phyloP scores from a whole-genome alignment of 37 sponge, comb jelly and placozoan species.

The Spongia lamella region DNA sequence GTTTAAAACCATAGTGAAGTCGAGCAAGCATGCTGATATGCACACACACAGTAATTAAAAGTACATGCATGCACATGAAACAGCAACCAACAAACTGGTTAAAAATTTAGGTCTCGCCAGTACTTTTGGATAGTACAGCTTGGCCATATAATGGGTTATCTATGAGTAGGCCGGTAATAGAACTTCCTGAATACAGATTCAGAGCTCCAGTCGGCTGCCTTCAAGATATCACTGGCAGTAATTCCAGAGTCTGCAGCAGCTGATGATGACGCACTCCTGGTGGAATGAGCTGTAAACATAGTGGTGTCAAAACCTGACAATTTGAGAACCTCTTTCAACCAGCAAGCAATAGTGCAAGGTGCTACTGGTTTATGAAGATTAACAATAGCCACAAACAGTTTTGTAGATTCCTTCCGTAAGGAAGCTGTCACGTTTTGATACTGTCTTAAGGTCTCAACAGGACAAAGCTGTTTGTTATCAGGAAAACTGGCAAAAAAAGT shows the following conservation, averaged over 20 bases:
- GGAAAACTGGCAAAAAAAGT: constrained; percentile 21
- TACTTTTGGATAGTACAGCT: constrained; percentile 36
- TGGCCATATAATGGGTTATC: background rate
- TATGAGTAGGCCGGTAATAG: constrained; percentile 28
- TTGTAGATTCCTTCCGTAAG: too few relatives aligned
- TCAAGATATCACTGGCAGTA: constrained; percentile 29
- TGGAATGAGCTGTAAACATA: constrained; percentile 14
- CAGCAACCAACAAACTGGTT: too few relatives aligned
- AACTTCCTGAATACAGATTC: constrained; percentile 42
- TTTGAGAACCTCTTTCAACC: constrained; percentile 10
- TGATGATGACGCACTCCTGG: constrained; percentile 13
- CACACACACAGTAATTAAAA: too few relatives aligned
- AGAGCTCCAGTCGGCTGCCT: constrained; percentile 46
- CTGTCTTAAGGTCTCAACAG: background rate
- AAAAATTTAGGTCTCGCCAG: too few relatives aligned
- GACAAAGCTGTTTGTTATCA: too few relatives aligned
- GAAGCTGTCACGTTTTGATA: constrained; percentile 12
- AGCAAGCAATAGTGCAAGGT: constrained; percentile 6
- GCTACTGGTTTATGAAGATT: too few relatives aligned
- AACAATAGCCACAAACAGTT: too few relatives aligned
- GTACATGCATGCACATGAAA: too few relatives aligned
- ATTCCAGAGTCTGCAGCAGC: constrained; percentile 23
- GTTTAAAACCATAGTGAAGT: too few relatives aligned
- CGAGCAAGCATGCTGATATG: too few relatives aligned
- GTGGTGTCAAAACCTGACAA: constrained; percentile 5